These are phyloP conservation scores for Caenorhabditis brenneri DNA, from an alignment of 1,140 invertebrate species.

Conservation along the genomic window DNA sequence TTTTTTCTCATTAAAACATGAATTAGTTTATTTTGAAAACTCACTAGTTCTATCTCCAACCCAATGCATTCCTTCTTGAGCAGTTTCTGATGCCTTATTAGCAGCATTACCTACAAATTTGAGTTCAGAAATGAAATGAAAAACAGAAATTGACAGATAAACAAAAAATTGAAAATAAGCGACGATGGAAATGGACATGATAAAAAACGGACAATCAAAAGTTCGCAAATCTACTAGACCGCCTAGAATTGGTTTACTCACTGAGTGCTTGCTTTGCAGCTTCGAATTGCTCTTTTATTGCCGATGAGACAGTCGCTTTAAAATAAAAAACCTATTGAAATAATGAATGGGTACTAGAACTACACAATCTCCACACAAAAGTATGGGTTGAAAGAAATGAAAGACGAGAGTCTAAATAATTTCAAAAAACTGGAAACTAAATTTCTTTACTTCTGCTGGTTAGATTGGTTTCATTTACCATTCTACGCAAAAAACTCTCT, in stretches of 20 bases:
- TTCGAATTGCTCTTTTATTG: slow-evolving; percentile 24
- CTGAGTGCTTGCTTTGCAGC: not conserved
- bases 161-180: not conserved
- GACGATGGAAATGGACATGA: not conserved
- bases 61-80: slow-evolving; percentile 27
- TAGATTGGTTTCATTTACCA: too few relatives aligned
- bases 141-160: slow-evolving; percentile 19
- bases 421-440: too few relatives aligned
- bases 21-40: not conserved
- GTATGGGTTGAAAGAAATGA: too few relatives aligned
- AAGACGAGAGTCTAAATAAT: too few relatives aligned
- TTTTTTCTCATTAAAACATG: not conserved
- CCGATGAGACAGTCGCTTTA: slow-evolving; percentile 15
- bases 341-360: too few relatives aligned
- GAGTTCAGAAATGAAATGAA: not conserved
- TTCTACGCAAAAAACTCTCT: too few relatives aligned
- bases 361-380: too few relatives aligned
- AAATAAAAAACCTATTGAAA: not conserved
- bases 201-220: not conserved
- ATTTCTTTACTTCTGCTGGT: too few relatives aligned
- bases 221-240: not conserved
- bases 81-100: not conserved
- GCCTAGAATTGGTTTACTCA: slow-evolving; percentile 9
- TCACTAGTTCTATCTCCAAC: not conserved
- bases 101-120: not conserved